A percentile compares a stretch with the other conserved stretches of the same genome.
Evolutionary conservation across 2,113 vertebrate genomes (phyloP).

Genomic region (Oncorhynchus mykiss): DNA sequence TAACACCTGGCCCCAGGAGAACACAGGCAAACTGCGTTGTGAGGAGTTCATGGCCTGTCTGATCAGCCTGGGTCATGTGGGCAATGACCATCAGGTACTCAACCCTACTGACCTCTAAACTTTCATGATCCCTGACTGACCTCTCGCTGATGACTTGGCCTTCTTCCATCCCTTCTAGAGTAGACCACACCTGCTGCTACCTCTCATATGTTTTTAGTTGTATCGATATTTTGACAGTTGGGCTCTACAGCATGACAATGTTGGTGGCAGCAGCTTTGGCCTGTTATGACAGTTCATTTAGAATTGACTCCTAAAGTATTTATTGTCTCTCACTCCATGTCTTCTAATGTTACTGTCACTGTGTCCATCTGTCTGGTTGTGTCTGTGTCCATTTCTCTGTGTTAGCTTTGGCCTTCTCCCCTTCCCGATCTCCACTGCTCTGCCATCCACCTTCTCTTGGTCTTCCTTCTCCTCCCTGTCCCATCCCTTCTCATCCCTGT

Average conservation of each 20-base stretch:
- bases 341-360: not conserved
- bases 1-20: conserved; percentile 48
- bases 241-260: too few species aligned
- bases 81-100: conserved; percentile 65
- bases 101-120: conserved; percentile 9
- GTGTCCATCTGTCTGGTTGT: conserved; percentile 17
- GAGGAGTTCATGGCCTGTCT: conserved; percentile 72
- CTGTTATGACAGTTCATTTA: not conserved
- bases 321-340: not conserved
- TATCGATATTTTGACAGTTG: not conserved
- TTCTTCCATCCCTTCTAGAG: not conserved
- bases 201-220: too few species aligned
- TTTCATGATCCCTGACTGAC: conserved; percentile 4
- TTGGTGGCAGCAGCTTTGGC: not conserved
- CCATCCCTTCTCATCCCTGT: conserved; percentile 2
- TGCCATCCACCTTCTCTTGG: not conserved
- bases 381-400: conserved; percentile 10
- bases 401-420: not conserved
- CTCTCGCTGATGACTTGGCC: not conserved
- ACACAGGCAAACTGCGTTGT: conserved; percentile 58
- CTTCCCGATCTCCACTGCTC: conserved; percentile 5
- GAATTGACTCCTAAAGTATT: not conserved
- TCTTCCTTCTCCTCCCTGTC: not conserved
- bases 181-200: too few species aligned
- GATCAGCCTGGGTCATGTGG: conserved; percentile 72